Base-by-base conservation (phyloP, 2,797 vertebrate species). In the Platyrinchus mystaceus region DNA sequence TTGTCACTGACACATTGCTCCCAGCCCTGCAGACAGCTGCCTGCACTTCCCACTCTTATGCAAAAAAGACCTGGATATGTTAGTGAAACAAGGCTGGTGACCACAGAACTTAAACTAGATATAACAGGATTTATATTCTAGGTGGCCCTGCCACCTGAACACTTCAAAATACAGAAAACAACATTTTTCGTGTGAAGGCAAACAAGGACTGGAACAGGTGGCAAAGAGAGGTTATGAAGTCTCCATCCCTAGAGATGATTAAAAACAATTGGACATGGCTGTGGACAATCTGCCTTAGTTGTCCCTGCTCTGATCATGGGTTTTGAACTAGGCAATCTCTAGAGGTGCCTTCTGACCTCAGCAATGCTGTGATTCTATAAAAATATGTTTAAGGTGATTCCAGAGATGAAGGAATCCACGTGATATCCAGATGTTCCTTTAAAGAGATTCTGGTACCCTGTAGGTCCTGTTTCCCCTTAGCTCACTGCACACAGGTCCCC, bases 401-500 rank as follows among this genome's bases (percentile, higher is more conserved):
- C 44, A 84, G 63, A 69, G 21, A 7, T 26, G 20, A 14, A 63
- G 49, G 17, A 69, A 46, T 64, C 23, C 32, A 66, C 43, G 7
- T 36, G 20, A n/a, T 18, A 43, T 28, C n/a, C 32, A 77, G 28
- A 27, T 74, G 10, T 53, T 86, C 44, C 41, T 63, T 13, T 41
- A 52, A 58, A 60, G 50, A 78, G 9, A 14, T 56, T 43, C 46
- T 73, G 30, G 12, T n/a, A 23, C 4, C 8, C 34, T 71, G 34
- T 34, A 64, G 32, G 34, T 4, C 7, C 36, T 36, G 14, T 26
- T 85, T 81, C 20, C 49, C 49, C 18, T 64, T 1, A 2, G 10
- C n/a, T 88, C 7, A 3, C 20, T 49, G 60, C 26, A 44, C 39
- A 32, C 16, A 16, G 49, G 23, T 0, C 0, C 14, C 34, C 21